Evolutionary conservation across 2,797 vertebrate genomes (phyloP).

Genomic region (Pipistrellus nathusii): DNA sequence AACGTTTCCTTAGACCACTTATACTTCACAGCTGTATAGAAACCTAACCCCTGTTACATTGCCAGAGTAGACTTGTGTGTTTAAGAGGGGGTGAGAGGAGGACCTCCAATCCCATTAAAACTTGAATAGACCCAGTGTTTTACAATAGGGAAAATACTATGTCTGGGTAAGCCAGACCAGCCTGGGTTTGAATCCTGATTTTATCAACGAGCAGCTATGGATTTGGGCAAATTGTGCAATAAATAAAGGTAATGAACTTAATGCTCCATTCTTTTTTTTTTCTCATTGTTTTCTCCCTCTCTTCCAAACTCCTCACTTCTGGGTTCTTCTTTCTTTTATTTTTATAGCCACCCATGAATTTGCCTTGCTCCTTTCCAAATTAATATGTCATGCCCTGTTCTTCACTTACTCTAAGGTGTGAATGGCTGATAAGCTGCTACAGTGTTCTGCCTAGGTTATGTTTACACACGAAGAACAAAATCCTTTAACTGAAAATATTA

Average conservation of each 20-base stretch:
- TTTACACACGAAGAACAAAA: not conserved
- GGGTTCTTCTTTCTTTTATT: not conserved
- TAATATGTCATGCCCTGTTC: not conserved
- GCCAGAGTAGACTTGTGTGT: not conserved
- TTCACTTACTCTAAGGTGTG: not conserved
- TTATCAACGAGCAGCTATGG: not conserved
- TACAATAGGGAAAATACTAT: not conserved
- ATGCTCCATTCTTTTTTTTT: not conserved
- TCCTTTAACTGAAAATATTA: constrained; percentile 24
- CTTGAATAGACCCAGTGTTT: not conserved
- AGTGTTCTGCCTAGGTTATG: not conserved
- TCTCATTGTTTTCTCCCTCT: not conserved
- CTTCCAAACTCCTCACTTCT: not conserved
- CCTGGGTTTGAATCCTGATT: not conserved
- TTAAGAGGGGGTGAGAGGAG: not conserved
- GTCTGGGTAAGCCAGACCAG: not conserved
- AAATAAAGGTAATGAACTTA: not conserved
- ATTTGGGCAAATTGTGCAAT: not conserved
- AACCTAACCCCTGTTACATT: not conserved
- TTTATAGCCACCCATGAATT: not conserved
- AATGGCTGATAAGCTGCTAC: not conserved
- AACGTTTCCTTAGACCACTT: not conserved
- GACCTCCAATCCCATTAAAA: not conserved
- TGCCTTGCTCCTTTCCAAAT: not conserved
- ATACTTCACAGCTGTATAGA: not conserved